phyloP scores from a whole-genome alignment of 2,888 invertebrate genomes.

The Sthenelais limicola region DNA sequence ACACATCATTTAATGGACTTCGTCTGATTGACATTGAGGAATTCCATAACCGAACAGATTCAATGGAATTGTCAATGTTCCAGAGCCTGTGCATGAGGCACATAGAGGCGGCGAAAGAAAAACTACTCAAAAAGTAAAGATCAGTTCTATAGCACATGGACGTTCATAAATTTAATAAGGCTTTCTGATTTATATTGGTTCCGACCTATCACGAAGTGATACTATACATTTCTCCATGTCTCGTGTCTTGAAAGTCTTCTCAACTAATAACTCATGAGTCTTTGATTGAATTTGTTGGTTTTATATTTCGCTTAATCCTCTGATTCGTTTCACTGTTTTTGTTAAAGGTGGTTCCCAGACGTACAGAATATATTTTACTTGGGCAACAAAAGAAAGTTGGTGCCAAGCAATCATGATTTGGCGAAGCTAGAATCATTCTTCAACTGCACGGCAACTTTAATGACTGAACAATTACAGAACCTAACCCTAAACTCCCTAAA shows the following conservation, averaged over 20 bases:
- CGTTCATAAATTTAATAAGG: not conserved
- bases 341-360: constrained; percentile 70
- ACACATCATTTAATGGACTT: constrained; percentile 57
- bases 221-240: no score
- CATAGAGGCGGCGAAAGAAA: constrained; percentile 80
- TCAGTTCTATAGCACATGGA: constrained; percentile 1
- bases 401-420: constrained; percentile 74
- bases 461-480: constrained; percentile 90
- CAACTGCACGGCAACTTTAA: constrained; percentile 87
- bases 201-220: no score
- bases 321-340: no score
- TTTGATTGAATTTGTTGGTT: no score
- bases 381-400: constrained; percentile 72
- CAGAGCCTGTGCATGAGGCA: constrained; percentile 75
- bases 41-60: constrained; percentile 73
- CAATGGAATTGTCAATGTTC: constrained; percentile 82
- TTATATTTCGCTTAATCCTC: no score
- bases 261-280: no score
- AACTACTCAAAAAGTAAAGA: constrained; percentile 78
- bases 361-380: constrained; percentile 72
- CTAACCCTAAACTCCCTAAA: constrained; percentile 85
- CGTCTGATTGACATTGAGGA: constrained; percentile 71
- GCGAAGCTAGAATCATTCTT: constrained; percentile 84
- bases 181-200: no score
- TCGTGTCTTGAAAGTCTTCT: no score